Evolutionary conservation across 2,113 vertebrate species (phyloP).

Genomic region (Motacilla alba): DNA sequence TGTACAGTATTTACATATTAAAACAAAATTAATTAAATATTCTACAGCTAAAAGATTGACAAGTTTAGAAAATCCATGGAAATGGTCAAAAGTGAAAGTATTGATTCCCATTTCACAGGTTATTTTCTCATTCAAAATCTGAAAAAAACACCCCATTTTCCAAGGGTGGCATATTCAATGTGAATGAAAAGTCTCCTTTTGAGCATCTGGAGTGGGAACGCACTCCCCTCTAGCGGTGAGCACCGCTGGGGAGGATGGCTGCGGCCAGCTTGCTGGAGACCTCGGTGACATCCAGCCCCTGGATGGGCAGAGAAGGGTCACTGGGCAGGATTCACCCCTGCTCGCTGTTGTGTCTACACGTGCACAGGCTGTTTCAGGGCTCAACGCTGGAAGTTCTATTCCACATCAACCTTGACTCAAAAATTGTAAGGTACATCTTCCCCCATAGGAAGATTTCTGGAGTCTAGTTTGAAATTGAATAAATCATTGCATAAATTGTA

Average conservation of each 20-base stretch:
- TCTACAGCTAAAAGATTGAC: not conserved
- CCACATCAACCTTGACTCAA: not conserved
- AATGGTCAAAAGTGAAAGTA: not conserved
- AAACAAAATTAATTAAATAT: not conserved
- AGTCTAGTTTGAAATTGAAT: not conserved
- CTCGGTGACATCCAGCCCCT: not conserved
- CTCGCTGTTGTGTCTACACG: not conserved
- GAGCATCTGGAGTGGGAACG: accelerated
- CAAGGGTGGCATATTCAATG: accelerated
- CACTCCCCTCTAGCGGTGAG: not conserved
- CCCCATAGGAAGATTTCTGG: not conserved
- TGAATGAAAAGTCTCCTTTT: accelerated
- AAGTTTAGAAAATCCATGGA: not conserved
- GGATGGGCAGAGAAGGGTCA: not conserved
- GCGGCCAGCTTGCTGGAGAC: accelerated
- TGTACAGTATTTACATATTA: not conserved
- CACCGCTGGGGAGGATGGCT: accelerated
- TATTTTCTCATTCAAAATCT: not conserved
- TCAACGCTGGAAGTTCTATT: accelerated
- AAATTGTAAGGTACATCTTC: not conserved
- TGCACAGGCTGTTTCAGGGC: not conserved
- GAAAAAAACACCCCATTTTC: not conserved
- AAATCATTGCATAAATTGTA: not conserved
- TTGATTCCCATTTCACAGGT: not conserved
- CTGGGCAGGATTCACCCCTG: not conserved